Evolutionary conservation across 2,797 vertebrate species (phyloP).

Genomic region (Mycteria americana): DNA sequence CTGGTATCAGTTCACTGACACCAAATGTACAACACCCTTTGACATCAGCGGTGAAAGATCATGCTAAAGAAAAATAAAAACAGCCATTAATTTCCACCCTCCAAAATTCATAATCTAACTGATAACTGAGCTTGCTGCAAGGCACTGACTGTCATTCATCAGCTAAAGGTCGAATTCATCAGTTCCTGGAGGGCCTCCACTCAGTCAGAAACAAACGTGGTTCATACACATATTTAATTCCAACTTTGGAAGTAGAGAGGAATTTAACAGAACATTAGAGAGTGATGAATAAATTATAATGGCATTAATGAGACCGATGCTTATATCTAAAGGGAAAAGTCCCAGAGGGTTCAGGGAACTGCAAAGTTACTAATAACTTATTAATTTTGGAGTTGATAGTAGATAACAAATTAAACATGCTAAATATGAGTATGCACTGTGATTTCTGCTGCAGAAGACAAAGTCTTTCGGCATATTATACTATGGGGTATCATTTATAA

Average conservation of each 20-base stretch:
- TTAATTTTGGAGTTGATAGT: constrained; percentile 40
- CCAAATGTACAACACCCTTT: not conserved
- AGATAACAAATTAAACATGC: constrained; percentile 44
- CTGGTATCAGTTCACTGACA: not conserved
- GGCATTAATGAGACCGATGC: constrained; percentile 25
- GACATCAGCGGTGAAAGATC: not conserved
- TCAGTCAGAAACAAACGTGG: constrained; percentile 25
- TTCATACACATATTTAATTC: constrained; percentile 34
- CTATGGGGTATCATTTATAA: not conserved
- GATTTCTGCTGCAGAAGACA: not conserved
- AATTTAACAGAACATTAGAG: constrained; percentile 58
- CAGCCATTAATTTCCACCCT: not conserved
- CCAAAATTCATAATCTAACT: not conserved
- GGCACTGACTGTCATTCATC: not conserved
- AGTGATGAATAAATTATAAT: constrained; percentile 57
- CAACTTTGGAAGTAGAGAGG: constrained; percentile 5
- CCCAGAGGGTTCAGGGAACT: constrained; percentile 2
- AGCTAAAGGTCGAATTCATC: not conserved
- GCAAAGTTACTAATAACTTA: constrained; percentile 45
- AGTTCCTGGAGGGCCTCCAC: not conserved
- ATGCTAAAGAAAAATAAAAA: not conserved
- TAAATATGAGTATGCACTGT: not conserved
- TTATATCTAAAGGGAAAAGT: constrained; percentile 37
- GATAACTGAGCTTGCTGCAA: not conserved
- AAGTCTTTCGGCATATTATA: not conserved